Percentiles rank a stretch among this genome's conserved stretches.
Evolutionary conservation across 2,888 invertebrate genomes (phyloP).

Genomic region (Lasioglossum marginatum): DNA sequence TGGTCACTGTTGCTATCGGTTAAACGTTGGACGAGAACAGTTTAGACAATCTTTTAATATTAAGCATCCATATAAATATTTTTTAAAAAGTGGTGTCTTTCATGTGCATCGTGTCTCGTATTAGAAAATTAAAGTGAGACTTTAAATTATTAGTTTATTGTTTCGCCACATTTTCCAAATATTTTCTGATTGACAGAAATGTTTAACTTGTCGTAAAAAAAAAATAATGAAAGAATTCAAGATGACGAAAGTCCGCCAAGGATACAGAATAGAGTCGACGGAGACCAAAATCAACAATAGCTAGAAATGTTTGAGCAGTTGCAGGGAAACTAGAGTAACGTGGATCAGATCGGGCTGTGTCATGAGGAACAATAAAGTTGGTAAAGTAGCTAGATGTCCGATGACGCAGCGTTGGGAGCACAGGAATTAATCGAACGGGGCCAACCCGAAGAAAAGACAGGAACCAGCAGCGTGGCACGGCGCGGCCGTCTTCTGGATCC

Average conservation of each 20-base stretch:
- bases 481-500: not conserved
- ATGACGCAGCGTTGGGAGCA: not conserved
- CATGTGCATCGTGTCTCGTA: too few relatives aligned
- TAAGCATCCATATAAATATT: too few relatives aligned
- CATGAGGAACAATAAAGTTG: not conserved
- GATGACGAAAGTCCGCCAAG: too few relatives aligned
- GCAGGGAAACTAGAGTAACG: not conserved
- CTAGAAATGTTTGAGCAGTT: not conserved
- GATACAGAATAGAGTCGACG: not conserved
- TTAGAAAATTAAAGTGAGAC: too few relatives aligned
- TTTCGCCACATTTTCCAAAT: too few relatives aligned
- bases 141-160: too few relatives aligned
- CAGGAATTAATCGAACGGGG: not conserved
- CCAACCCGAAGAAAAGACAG: constrained; percentile 3
- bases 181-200: too few relatives aligned
- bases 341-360: not conserved
- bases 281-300: not conserved
- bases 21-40: not conserved
- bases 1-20: not conserved
- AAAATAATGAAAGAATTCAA: too few relatives aligned
- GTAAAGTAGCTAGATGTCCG: not conserved
- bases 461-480: not conserved
- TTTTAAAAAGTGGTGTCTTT: not conserved
- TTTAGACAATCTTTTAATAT: not conserved
- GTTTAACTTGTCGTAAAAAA: too few relatives aligned